Percentiles rank a stretch among this genome's conserved stretches.
phyloP scores from a whole-genome alignment of 1,140 invertebrate species.

The Dendrolimus kikuchii region DNA sequence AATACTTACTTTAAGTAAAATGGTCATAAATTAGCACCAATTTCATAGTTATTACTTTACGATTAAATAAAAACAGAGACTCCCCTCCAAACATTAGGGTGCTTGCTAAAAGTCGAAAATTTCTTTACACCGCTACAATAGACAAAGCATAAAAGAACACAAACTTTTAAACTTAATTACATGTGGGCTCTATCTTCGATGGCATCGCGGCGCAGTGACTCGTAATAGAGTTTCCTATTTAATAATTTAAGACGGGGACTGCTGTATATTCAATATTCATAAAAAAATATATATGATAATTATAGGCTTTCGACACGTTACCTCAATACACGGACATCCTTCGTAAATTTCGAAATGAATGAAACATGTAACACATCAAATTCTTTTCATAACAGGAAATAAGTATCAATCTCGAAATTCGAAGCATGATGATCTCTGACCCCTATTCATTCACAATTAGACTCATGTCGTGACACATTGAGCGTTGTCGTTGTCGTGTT shows the following conservation, averaged over 20 bases:
- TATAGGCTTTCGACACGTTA: no score
- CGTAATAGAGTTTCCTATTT: conserved; percentile 44
- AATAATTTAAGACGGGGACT: conserved; percentile 32
- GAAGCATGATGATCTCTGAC: conserved; percentile 53
- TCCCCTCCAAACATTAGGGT: conserved; percentile 18
- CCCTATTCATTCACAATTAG: conserved; percentile 66
- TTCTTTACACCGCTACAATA: conserved; percentile 3
- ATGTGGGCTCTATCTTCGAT: conserved; percentile 38
- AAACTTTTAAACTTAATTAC: conserved; percentile 37
- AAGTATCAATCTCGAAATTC: conserved; percentile 29
- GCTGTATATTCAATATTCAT: not conserved
- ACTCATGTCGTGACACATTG: conserved; percentile 40
- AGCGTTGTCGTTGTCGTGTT: conserved; percentile 50
- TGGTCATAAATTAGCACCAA: conserved; percentile 5
- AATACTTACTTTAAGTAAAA: no score
- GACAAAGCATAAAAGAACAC: conserved; percentile 16
- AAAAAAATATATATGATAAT: no score
- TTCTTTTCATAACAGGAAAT: conserved; percentile 43
- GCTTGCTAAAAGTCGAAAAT: conserved; percentile 32
- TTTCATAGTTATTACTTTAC: conserved; percentile 31
- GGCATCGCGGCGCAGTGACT: conserved; percentile 25
- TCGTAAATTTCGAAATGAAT: no score
- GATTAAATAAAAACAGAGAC: conserved; percentile 20
- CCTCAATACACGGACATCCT: no score
- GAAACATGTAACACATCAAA: conserved; percentile 2